These are phyloP conservation scores for Drosophila rellima DNA, from an alignment of 2,888 invertebrate genomes.

Conservation along the genomic window DNA sequence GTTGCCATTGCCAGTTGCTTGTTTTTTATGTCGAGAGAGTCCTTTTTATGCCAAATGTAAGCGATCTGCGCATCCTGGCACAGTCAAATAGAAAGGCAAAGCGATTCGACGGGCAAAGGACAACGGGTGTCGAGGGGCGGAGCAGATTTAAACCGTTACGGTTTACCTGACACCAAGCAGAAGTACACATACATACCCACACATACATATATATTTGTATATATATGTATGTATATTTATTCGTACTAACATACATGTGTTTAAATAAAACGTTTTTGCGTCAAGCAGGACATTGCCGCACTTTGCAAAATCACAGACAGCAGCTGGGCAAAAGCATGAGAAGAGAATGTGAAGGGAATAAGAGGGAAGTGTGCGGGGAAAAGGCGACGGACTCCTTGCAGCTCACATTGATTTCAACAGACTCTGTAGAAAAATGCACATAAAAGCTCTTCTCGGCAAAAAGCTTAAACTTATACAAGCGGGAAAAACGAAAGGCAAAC, in stretches of 20 bases:
- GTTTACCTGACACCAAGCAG: conserved; percentile 61
- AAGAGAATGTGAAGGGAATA: conserved; percentile 1
- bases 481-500: conserved; percentile 5
- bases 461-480: conserved; percentile 57
- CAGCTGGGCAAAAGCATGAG: conserved; percentile 39
- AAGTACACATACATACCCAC: conserved; percentile 16
- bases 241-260: conserved; percentile 49
- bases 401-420: conserved; percentile 72
- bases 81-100: conserved; percentile 57
- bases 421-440: conserved; percentile 59
- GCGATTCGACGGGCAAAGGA: conserved; percentile 26
- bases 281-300: conserved; percentile 66
- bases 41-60: conserved; percentile 80
- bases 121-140: background rate
- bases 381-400: conserved; percentile 46
- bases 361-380: conserved; percentile 4
- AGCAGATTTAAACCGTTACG: conserved; percentile 78
- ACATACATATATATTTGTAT: conserved; percentile 11
- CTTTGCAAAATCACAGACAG: conserved; percentile 68
- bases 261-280: conserved; percentile 74
- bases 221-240: conserved; percentile 26
- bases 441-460: conserved; percentile 60
- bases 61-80: conserved; percentile 71
- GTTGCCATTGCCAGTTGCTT: conserved; percentile 21
- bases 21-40: conserved; percentile 40